phyloP scores from a whole-genome alignment of 2,113 vertebrate genomes.

The Chlorodrepanis virens region DNA sequence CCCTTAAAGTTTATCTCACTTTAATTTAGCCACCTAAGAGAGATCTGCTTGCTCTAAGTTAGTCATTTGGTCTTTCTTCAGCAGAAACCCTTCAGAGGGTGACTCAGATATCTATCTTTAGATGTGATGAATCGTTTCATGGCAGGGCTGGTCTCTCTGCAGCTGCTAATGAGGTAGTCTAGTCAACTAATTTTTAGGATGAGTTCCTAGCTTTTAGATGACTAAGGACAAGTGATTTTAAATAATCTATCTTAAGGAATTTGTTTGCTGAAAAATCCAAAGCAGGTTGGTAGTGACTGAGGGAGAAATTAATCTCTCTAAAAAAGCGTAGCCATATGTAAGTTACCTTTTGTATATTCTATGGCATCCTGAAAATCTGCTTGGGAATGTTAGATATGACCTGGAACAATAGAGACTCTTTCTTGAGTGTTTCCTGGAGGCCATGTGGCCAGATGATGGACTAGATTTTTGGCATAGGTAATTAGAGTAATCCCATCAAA shows the following conservation, averaged over 20 bases:
- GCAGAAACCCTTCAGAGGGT: background rate
- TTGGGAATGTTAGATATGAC: background rate
- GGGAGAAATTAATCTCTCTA: background rate
- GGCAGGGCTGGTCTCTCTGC: background rate
- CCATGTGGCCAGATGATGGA: background rate
- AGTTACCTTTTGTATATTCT: background rate
- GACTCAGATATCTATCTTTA: background rate
- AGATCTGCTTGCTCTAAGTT: background rate
- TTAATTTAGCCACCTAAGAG: background rate
- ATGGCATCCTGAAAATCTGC: background rate
- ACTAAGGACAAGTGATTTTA: background rate
- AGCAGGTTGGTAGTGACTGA: background rate
- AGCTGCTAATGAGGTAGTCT: background rate
- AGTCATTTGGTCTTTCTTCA: background rate
- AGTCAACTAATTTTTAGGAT: background rate
- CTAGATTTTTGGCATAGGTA: background rate
- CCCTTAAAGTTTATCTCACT: background rate
- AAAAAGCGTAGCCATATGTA: background rate
- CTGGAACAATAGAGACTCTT: fast-evolving
- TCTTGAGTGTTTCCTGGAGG: background rate
- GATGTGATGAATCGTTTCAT: background rate
- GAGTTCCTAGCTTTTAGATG: background rate
- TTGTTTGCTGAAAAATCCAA: background rate
- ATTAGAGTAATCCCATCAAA: background rate
- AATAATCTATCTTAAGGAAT: background rate